Evolutionary conservation across 2,888 invertebrate genomes (phyloP).

Genomic region (Tenthredo mesomela): DNA sequence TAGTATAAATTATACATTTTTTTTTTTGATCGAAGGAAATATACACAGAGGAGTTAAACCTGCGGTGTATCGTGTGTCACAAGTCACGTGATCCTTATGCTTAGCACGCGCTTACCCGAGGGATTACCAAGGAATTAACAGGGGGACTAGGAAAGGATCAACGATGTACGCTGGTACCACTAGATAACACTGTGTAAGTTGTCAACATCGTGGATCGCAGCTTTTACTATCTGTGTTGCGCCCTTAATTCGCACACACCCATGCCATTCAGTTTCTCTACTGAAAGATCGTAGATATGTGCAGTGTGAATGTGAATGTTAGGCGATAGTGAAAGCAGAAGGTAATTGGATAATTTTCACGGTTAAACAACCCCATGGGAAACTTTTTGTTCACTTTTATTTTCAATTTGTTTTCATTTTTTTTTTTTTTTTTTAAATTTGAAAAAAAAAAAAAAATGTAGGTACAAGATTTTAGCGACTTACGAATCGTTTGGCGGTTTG

Average conservation of each 20-base stretch:
- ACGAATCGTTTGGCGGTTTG: slow-evolving; percentile 19
- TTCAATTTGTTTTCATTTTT: not conserved
- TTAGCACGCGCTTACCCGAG: slow-evolving; percentile 72
- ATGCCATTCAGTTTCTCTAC: slow-evolving; percentile 52
- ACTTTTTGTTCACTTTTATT: not conserved
- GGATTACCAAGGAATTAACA: slow-evolving; percentile 64
- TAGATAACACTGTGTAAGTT: slow-evolving; percentile 76
- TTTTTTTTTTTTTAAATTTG: not conserved
- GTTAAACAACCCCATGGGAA: slow-evolving; percentile 54
- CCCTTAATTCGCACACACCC: slow-evolving; percentile 39
- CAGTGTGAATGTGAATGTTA: slow-evolving; percentile 54
- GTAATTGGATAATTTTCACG: slow-evolving; percentile 76
- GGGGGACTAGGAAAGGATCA: slow-evolving; percentile 73
- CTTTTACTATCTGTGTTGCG: slow-evolving; percentile 41
- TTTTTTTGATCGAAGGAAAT: not conserved
- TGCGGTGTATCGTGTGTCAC: slow-evolving; percentile 72
- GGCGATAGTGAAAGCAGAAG: not conserved
- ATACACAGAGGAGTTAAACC: slow-evolving; percentile 52
- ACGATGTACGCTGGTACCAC: slow-evolving; percentile 73
- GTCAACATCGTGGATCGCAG: slow-evolving; percentile 63
- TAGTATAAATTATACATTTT: not conserved
- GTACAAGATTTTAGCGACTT: slow-evolving; percentile 1
- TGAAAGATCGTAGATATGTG: slow-evolving; percentile 71
- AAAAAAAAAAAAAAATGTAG: no score
- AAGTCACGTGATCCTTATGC: slow-evolving; percentile 69